These are phyloP conservation scores for Chauna torquata DNA, from an alignment of 2,113 vertebrate genomes.

Conservation along the genomic window DNA sequence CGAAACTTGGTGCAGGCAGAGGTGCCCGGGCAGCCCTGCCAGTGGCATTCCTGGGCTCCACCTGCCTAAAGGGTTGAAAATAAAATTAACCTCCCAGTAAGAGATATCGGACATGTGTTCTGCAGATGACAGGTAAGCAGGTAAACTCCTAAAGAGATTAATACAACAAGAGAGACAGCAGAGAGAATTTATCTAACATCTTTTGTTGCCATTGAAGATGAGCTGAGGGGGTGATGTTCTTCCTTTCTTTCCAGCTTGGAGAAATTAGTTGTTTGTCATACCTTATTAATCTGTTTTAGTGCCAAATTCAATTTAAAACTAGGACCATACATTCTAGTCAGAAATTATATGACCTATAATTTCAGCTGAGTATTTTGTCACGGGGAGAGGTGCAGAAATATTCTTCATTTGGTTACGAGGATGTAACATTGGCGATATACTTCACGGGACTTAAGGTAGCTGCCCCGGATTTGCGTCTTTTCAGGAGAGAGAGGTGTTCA, in stretches of 20 bases:
- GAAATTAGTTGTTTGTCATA: slow-evolving; percentile 66
- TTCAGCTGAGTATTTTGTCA: slow-evolving; percentile 9
- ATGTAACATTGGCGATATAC: not conserved
- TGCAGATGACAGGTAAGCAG: slow-evolving; percentile 38
- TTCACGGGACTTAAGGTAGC: not conserved
- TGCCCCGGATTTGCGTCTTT: not conserved
- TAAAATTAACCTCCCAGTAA: slow-evolving; percentile 37
- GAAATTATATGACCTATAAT: slow-evolving; percentile 20
- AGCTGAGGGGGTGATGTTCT: not conserved
- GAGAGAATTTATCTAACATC: slow-evolving; percentile 11
- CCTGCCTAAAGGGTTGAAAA: slow-evolving; percentile 19
- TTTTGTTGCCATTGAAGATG: slow-evolving; percentile 27
- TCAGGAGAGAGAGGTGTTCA: not conserved
- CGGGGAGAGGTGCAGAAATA: not conserved
- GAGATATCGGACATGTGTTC: not conserved
- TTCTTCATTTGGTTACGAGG: not conserved
- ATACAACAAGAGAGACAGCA: slow-evolving; percentile 6
- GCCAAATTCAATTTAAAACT: slow-evolving; percentile 64
- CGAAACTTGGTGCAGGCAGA: slow-evolving; percentile 17
- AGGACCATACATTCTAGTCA: slow-evolving; percentile 3
- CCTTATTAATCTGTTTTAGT: slow-evolving; percentile 44
- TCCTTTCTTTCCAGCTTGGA: slow-evolving; percentile 37
- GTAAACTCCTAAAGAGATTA: slow-evolving; percentile 27
- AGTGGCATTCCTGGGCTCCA: not conserved
- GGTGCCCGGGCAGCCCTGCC: not conserved